A percentile compares a stretch with the other conserved stretches of the same genome.
phyloP scores from a whole-genome alignment of 2,113 vertebrate species.

The Callopanchax toddi region DNA sequence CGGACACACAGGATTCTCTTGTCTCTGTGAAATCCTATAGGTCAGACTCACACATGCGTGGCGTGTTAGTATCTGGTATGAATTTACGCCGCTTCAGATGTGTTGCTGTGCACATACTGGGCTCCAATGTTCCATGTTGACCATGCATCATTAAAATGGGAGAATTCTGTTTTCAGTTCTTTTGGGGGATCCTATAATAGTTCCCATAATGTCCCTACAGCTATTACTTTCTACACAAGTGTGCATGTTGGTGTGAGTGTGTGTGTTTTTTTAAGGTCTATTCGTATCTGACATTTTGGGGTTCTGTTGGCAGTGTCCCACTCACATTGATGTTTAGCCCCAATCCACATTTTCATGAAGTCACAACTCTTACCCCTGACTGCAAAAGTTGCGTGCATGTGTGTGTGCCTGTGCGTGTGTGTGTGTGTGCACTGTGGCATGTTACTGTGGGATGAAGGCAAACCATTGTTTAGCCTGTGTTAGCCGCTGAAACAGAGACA shows the following conservation, averaged over 20 bases:
- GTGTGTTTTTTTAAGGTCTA: no score
- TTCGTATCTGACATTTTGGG: constrained; percentile 14
- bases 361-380: constrained; percentile 40
- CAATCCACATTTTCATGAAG: constrained; percentile 66
- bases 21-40: constrained; percentile 63
- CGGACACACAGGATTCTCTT: constrained; percentile 56
- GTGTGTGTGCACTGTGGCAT: constrained; percentile 10
- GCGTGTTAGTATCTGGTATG: constrained; percentile 54
- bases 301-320: constrained; percentile 2
- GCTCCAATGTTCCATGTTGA: constrained; percentile 59
- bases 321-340: constrained; percentile 26
- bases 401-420: not conserved
- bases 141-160: constrained; percentile 61
- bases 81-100: constrained; percentile 50
- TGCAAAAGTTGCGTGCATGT: constrained; percentile 22
- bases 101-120: constrained; percentile 39
- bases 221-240: constrained; percentile 4
- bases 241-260: not conserved
- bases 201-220: constrained; percentile 41
- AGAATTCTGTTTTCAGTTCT: constrained; percentile 61
- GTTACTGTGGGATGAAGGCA: constrained; percentile 59
- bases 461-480: constrained; percentile 59
- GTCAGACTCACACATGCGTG: constrained; percentile 54
- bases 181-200: constrained; percentile 47
- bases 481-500: constrained; percentile 41